A percentile compares a stretch with the other conserved stretches of the same genome.
Evolutionary conservation across 2,113 vertebrate species (phyloP).

Genomic region (Parus major): DNA sequence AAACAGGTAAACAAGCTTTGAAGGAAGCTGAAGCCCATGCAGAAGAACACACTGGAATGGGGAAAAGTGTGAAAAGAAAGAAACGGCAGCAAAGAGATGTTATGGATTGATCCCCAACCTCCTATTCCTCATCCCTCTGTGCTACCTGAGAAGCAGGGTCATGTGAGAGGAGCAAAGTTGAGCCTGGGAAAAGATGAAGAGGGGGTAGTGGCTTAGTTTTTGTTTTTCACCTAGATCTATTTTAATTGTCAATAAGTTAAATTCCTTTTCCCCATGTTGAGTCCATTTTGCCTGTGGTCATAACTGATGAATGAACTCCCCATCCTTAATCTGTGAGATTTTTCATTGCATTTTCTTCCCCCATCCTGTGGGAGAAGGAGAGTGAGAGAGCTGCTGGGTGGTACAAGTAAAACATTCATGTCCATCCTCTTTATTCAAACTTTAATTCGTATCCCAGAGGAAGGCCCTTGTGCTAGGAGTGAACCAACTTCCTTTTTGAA

Average conservation of each 20-base stretch:
- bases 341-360: not conserved
- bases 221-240: not conserved
- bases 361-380: not conserved
- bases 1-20: not conserved
- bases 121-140: not conserved
- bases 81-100: not conserved
- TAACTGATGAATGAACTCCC: not conserved
- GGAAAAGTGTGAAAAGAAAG: not conserved
- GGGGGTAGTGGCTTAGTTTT: not conserved
- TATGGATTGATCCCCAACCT: not conserved
- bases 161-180: not conserved
- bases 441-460: not conserved
- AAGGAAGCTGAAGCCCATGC: not conserved
- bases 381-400: not conserved
- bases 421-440: not conserved
- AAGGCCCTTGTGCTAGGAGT: rapidly evolving
- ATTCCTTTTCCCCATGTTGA: rapidly evolving
- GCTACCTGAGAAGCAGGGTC: not conserved
- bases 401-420: not conserved
- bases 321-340: not conserved
- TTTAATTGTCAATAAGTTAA: not conserved
- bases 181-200: not conserved
- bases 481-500: not conserved
- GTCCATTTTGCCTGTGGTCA: not conserved
- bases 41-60: not conserved